Evolutionary conservation across 2,888 invertebrate genomes (phyloP), one percentile per base, ranked within the genome.

Genomic region (Steinernema scapterisci): DNA sequence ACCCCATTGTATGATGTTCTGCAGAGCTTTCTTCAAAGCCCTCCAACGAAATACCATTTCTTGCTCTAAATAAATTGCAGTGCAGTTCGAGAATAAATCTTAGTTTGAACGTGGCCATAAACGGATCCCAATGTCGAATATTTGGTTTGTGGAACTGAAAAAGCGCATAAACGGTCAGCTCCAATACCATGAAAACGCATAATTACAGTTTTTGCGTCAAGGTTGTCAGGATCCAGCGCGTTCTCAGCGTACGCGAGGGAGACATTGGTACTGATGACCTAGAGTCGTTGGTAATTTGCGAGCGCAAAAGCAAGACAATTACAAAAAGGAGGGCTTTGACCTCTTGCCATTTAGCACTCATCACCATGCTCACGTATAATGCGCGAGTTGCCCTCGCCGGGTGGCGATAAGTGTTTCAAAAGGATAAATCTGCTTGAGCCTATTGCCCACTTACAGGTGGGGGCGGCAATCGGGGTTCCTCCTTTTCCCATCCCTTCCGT

Each of bases 181-280:
- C 23, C 31, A 31, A 63, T 63, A 16, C 31, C 31, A 63, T 31
- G 27, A 63, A 25, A n/a, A 13, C 63, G 63, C 27, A 63, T 63
- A 63, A 63, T 63, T 63, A 63, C 63, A 31, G 63, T 63, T 63
- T 63, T 63, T 63, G 63, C 63, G 63, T 63, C 63, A 63, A 63
- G 63, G 63, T 63, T 63, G 63, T 27, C 19, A 63, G n/a, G 63
- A 63, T 63, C 27, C 63, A 38, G 38, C 63, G 21, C 23, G 5
- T 31, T 16, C 31, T 63, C 31, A 27, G 16, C 13, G 63, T 25
- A 31, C 31, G 31, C 27, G 63, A 31, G 38, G 9, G 63, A 63
- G 31, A 5, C 27, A 31, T 25, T 27, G 63, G 63, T 27, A 63
- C 31, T 54, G 48, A 38, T 38, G 38, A 63, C 31, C 25, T 9